Base-by-base conservation (phyloP, 2,797 vertebrate genomes). In the Protosalanx chinensis region DNA sequence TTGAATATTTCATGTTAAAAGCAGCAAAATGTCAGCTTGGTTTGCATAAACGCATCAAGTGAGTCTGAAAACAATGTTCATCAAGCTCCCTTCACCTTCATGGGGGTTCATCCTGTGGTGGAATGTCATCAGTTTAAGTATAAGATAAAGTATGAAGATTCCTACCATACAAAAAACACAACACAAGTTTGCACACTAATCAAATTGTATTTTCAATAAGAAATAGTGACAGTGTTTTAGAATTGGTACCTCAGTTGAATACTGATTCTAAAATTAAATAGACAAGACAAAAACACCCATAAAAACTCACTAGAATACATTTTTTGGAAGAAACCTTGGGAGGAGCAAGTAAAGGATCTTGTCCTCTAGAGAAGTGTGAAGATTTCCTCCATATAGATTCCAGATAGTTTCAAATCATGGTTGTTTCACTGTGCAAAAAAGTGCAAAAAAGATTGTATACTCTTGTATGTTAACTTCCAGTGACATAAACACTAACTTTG, bases 1-100 rank as follows among this genome's bases (percentile, higher is more conserved):
- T 68, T 86, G 32, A 86, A 86, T 85, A 81, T 86, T 85, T 79
- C 18, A 88, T 87, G 71, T 46, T 30, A 7, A 58, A 12, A 70
- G 60, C 65, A 1, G 66, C 75, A 62, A 67, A 77, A 57, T 75
- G 72, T 76, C 77, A 41, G 56, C 53, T 70, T 68, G 41, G 58
- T 73, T 83, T 79, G 79, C 73, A 69, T 76, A 78, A 46, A 12
- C 72, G 20, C 23, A 73, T 85, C 76, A 78, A 72, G 71, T 76
- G 80, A 84, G 57, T 69, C 77, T 46, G 73, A 84, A 84, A 81
- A 75, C 69, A 71, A 81, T 79, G 82, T 80, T 70, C 72, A 75
- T 80, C 76, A 75, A 75, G 74, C 76, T 56, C 63, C 53, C 61
- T 82, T 79, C 76, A 56, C 53, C 78, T 72, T 68, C 68, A 76